Base-by-base conservation (phyloP, 1,140 invertebrate genomes). In the Bombus superbus region DNA sequence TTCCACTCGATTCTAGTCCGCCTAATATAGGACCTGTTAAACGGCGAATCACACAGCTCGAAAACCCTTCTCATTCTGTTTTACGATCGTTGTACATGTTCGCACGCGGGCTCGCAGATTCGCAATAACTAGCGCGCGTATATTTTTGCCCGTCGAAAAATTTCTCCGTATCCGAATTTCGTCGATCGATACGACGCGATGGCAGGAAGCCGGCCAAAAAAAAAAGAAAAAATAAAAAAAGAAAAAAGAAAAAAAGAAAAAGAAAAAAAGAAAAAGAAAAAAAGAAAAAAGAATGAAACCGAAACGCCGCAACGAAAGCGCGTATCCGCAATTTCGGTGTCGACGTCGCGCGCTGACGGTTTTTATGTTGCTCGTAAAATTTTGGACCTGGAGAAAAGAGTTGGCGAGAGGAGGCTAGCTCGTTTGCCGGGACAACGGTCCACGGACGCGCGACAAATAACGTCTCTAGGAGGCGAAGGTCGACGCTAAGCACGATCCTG, bases 321-420 rank as follows among this genome's bases (percentile, higher is more conserved):
- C 25, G 38, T 72, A 10, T 32, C 22, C 40, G 22, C 68, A 18
- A 57, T 82, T 64, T 73, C 68, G 53, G 10, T 82, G 59, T 75
- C 38, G 74, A 53, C 68, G n/a, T 40, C 28, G 74, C 40, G n/a
- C 38, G 28, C 22, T 68, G n/a, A 32, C 42, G 53, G 8, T 69
- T 78, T 84, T 84, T 71, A 78, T n/a, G 82, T 10, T 2, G n/a
- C 35, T 79, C 75, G 66, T 84, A 84, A 84, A 79, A 84, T 72
- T 59, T 84, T 47, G 66, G 15, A 42, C 40, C 66, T 18, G 18
- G 32, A 35, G 42, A 79, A 40, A 22, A 53, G 38, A 35, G 15
- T 10, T 22, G n/a, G 32, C 1, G 42, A 11, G 28, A 4, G 2
- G 42, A n/a, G n/a, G 11, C n/a, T 8, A 1, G 35, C 18, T 22